A percentile compares a stretch with the other conserved stretches of the same genome.
phyloP scores from a whole-genome alignment of 2,113 vertebrate species.

The Deroptyus accipitrinus region DNA sequence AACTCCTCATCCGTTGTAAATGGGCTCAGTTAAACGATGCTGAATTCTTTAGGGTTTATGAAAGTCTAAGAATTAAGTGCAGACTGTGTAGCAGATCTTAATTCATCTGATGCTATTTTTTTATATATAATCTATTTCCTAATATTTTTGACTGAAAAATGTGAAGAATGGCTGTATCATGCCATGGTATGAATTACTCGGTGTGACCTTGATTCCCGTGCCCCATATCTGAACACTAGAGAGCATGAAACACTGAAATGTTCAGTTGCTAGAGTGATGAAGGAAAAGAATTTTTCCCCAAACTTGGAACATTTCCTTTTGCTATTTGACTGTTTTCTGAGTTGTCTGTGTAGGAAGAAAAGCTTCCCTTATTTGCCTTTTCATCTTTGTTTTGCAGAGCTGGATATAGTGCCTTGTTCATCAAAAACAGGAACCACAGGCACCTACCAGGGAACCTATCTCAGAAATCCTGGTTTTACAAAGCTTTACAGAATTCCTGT shows the following conservation, averaged over 20 bases:
- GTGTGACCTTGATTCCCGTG: background rate
- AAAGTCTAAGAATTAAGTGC: background rate
- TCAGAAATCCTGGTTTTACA: background rate
- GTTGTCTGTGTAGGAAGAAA: background rate
- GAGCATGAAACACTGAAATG: background rate
- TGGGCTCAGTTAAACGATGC: background rate
- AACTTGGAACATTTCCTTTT: background rate
- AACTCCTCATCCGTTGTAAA: background rate
- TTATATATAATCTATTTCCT: background rate
- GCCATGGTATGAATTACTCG: rapidly evolving
- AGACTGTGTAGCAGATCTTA: background rate
- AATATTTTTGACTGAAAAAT: background rate
- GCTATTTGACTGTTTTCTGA: background rate
- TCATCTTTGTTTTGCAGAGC: background rate
- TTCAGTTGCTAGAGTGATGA: background rate
- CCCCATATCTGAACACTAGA: background rate
- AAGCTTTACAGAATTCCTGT: background rate
- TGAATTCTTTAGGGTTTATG: background rate
- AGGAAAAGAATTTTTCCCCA: background rate
- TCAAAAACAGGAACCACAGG: background rate
- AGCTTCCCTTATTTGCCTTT: background rate
- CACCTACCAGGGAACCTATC: background rate
- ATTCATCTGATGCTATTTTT: background rate
- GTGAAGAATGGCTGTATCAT: background rate
- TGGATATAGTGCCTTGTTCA: background rate